A percentile compares a stretch with the other conserved stretches of the same genome.
phyloP scores from a whole-genome alignment of 2,113 vertebrate genomes.

The Arenaria interpres region DNA sequence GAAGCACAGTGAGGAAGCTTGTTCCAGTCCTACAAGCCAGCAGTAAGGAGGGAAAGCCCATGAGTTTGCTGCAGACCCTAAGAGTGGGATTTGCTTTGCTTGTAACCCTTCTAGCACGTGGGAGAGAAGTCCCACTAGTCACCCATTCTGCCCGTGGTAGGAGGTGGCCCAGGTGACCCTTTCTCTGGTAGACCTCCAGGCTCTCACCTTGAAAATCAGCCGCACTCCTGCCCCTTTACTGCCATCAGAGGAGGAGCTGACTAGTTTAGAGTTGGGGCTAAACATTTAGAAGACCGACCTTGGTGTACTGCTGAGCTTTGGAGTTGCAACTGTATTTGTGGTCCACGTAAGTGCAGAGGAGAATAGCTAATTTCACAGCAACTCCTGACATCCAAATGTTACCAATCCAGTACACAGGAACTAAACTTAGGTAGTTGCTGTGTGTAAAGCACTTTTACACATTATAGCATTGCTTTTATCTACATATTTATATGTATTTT shows the following conservation, averaged over 20 bases:
- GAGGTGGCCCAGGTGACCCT: neutral
- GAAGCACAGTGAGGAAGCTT: neutral
- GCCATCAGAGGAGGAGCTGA: neutral
- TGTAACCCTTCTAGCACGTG: neutral
- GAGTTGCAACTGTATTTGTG: neutral
- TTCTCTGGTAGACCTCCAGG: neutral
- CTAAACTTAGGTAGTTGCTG: neutral
- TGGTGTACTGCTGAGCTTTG: neutral
- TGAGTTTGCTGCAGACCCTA: neutral
- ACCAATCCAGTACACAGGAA: rapidly evolving
- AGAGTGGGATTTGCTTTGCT: neutral
- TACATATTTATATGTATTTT: neutral
- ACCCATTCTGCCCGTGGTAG: neutral
- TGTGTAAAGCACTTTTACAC: neutral
- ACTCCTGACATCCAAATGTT: rapidly evolving
- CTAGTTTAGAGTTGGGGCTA: neutral
- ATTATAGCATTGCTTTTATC: neutral
- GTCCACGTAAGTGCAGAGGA: rapidly evolving
- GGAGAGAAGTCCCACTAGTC: neutral
- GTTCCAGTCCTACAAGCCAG: neutral
- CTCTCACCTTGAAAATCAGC: neutral
- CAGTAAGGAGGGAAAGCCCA: neutral
- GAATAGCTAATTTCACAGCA: neutral
- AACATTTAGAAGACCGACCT: neutral
- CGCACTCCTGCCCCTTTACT: neutral